These are phyloP conservation scores for Pseudanteris insignis DNA, from an alignment of 2,888 invertebrate genomes.

Conservation along the genomic window DNA sequence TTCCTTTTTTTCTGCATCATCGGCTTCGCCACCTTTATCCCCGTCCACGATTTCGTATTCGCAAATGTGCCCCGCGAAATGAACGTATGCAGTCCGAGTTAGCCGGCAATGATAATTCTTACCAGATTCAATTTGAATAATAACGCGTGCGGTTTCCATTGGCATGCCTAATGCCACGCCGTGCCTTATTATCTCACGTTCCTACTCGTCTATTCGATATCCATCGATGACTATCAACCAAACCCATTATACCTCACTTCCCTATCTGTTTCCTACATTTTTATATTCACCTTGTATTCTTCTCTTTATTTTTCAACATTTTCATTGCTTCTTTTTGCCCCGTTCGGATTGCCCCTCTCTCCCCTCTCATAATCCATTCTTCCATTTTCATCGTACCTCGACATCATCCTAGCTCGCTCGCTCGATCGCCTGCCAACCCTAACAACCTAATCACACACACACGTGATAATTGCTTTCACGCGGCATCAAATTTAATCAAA, in stretches of 20 bases:
- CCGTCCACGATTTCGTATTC: slow-evolving; percentile 48
- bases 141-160: slow-evolving; percentile 65
- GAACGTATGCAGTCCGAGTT: slow-evolving; percentile 51
- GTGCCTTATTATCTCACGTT: slow-evolving; percentile 66
- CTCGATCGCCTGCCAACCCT: slow-evolving; percentile 3
- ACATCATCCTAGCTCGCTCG: neutral
- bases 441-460: neutral
- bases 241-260: slow-evolving; percentile 52
- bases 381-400: too few species aligned
- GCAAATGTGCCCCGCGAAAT: slow-evolving; percentile 56
- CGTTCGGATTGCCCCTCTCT: too few species aligned
- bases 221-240: slow-evolving; percentile 55
- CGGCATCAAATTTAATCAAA: too few species aligned
- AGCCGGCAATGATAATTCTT: slow-evolving; percentile 64
- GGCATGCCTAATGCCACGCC: slow-evolving; percentile 57
- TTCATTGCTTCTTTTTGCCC: slow-evolving; percentile 14
- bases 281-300: slow-evolving; percentile 32
- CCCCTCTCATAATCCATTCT: neutral
- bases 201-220: slow-evolving; percentile 61
- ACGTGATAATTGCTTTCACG: too few species aligned
- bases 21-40: slow-evolving; percentile 40
- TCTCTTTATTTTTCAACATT: slow-evolving; percentile 4
- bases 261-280: slow-evolving; percentile 28
- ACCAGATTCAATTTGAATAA: slow-evolving; percentile 66
- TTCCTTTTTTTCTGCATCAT: slow-evolving; percentile 4